These are phyloP conservation scores for Acanthochromis polyacanthus DNA, from an alignment of 2,113 vertebrate species.

Conservation along the genomic window DNA sequence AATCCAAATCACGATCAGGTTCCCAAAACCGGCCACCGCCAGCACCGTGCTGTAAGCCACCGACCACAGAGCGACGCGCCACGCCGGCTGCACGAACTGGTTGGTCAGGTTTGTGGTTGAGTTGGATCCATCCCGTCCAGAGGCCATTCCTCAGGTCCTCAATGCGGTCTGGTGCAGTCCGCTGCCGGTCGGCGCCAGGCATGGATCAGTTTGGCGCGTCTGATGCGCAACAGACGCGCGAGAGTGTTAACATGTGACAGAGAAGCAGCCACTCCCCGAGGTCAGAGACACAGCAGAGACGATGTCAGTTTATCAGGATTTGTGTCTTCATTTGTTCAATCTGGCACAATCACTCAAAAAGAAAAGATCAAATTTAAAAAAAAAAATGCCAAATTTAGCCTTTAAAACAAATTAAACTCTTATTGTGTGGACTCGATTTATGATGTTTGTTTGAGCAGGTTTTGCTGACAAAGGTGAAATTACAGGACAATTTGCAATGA, in stretches of 20 bases:
- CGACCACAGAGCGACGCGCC: constrained; percentile 95
- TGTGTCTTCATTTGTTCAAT: not conserved
- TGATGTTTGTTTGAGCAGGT: not conserved
- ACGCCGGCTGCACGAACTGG: constrained; percentile 93
- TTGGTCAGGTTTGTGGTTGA: constrained; percentile 85
- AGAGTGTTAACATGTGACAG: constrained; percentile 16
- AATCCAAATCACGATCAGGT: constrained; percentile 95
- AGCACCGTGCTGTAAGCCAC: constrained; percentile 91
- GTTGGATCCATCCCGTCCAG: constrained; percentile 66
- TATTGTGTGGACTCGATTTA: not conserved
- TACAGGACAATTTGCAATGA: not conserved
- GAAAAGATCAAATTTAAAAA: too few species aligned
- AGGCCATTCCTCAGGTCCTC: constrained; percentile 71
- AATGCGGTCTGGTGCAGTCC: not conserved
- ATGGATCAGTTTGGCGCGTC: constrained; percentile 16
- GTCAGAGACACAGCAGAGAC: not conserved
- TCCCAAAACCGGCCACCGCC: constrained; percentile 92
- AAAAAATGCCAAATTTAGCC: too few species aligned
- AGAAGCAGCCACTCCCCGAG: constrained; percentile 8
- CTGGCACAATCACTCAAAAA: not conserved
- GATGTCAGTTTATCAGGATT: not conserved
- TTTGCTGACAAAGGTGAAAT: not conserved
- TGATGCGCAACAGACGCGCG: constrained; percentile 4
- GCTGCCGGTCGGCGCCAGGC: not conserved
- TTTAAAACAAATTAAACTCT: too few species aligned